These are phyloP conservation scores for Hydropotes inermis DNA, from an alignment of 2,113 vertebrate species.

Conservation along the genomic window DNA sequence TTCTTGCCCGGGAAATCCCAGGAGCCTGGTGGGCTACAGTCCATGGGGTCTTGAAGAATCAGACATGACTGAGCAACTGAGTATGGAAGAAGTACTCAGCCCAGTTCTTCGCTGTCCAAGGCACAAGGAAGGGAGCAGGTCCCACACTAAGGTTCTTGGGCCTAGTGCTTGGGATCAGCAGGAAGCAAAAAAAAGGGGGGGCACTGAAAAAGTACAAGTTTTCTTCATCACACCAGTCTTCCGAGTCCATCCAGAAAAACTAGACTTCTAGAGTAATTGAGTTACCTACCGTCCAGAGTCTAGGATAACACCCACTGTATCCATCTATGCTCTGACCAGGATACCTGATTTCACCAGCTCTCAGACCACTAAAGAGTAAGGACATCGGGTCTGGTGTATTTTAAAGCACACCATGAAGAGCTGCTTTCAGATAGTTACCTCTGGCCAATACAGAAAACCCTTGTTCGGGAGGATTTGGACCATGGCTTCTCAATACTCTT, in stretches of 20 bases:
- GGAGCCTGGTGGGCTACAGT: background rate
- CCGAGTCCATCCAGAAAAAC: background rate
- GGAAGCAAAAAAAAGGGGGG: background rate
- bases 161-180: background rate
- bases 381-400: background rate
- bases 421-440: background rate
- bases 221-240: background rate
- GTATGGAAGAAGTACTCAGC: background rate
- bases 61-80: background rate
- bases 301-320: background rate
- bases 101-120: background rate
- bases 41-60: background rate
- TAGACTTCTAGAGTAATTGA: background rate
- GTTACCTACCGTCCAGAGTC: background rate
- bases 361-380: background rate
- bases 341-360: background rate
- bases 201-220: background rate
- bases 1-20: background rate
- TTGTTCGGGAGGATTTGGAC: background rate
- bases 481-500: background rate
- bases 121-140: background rate
- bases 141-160: background rate
- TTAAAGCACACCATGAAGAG: slow-evolving; percentile 25
- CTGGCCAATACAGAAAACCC: slow-evolving; percentile 8
- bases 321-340: background rate